A percentile compares a stretch with the other conserved stretches of the same genome.
Evolutionary conservation across 2,888 invertebrate genomes (phyloP).

Genomic region (Nomada hirtipes): DNA sequence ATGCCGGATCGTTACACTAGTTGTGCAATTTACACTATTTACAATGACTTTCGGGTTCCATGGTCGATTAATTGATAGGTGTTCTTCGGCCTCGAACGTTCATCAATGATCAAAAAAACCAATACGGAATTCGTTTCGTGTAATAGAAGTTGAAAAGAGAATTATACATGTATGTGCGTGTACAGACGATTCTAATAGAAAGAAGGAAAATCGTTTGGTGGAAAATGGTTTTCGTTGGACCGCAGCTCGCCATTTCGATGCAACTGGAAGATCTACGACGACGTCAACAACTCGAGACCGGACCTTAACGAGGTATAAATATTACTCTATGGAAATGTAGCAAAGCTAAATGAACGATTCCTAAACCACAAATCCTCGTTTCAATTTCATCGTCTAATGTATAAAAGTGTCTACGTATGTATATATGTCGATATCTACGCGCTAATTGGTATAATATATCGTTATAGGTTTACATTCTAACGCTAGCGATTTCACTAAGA

Average conservation of each 20-base stretch:
- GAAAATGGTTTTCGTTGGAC: not conserved
- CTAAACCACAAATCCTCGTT: not conserved
- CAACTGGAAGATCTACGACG: slow-evolving; percentile 17
- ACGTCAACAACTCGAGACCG: not conserved
- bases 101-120: slow-evolving; percentile 18
- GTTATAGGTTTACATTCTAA: slow-evolving; percentile 17
- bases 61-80: slow-evolving; percentile 37
- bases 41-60: slow-evolving; percentile 73
- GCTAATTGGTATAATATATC: slow-evolving; percentile 10
- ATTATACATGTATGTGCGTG: no score
- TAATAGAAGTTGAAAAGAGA: not conserved
- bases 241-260: not conserved
- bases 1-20: slow-evolving; percentile 64
- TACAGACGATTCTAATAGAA: not conserved
- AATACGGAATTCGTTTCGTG: not conserved
- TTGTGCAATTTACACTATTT: slow-evolving; percentile 82
- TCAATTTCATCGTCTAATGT: slow-evolving; percentile 10
- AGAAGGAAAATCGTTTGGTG: not conserved
- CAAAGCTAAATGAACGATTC: slow-evolving; percentile 2
- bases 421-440: not conserved
- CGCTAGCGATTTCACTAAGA: slow-evolving; percentile 14
- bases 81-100: slow-evolving; percentile 6
- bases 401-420: slow-evolving; percentile 5
- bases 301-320: slow-evolving; percentile 12
- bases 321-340: slow-evolving; percentile 5